Evolutionary conservation across 2,888 invertebrate genomes (phyloP), one percentile per base, ranked within the genome.

Genomic region (Molorchus minor): DNA sequence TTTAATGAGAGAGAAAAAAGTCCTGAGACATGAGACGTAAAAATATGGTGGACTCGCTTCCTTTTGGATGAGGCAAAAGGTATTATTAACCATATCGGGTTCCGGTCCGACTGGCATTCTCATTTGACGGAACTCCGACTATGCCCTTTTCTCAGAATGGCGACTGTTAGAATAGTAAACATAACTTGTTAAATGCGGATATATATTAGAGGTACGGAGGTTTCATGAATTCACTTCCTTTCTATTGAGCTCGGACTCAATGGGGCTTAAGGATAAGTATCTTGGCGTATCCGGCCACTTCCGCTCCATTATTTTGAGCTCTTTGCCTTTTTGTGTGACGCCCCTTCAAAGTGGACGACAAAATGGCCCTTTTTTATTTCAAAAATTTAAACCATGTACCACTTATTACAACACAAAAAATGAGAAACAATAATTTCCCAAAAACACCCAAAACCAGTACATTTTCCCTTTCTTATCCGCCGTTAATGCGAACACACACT

Each of bases 141-240:
- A 56, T 53, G 58, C 53, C 49, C 38, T 56, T 61, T 68, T 68
- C 64, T 62, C 41, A 56, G 64, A 64, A 65, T 44, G 61, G 61
- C 52, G 58, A 62, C 61, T 65, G 57, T 64, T 58, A 59, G 58
- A 55, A 67, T 64, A 58, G 63, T 67, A 67, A 64, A 69, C 65
- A 69, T 66, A 60, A 62, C 47, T 59, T 61, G 61, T 64, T 62
- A 61, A 68, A 62, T 58, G 16, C 35, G 46, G 46, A 46, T 46
- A 46, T 33, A 33, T 46, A 49, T 43, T 43, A 43, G 43, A 43
- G 20, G 49, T 49, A 49, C 36, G 36, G 36, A 49, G 52, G 44
- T 55, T 54, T 63, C 51, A 57, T 70, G 66, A 73, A 72, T 72
- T 69, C 72, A 72, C 71, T 75, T 75, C 75, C 75, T 71, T 65